A percentile compares a stretch with the other conserved stretches of the same genome.
Conservation (phyloP, 1,140 invertebrate species). For the Epicauta chinensis region DNA sequence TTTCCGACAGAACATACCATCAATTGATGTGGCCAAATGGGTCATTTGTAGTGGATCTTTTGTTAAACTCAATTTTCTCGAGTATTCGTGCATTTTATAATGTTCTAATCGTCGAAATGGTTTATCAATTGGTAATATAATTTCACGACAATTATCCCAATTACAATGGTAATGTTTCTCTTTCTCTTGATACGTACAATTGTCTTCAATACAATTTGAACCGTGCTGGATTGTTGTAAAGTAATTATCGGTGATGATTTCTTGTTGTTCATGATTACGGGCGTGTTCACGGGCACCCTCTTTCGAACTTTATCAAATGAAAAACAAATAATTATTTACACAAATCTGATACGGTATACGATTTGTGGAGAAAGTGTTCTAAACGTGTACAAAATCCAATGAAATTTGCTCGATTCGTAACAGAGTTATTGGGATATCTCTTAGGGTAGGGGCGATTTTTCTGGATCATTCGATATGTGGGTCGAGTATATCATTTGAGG, state of each 20-base stretch:
- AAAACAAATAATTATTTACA: background rate
- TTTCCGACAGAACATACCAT: slow-evolving; percentile 85
- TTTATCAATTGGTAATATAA: slow-evolving; percentile 75
- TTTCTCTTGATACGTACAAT: slow-evolving; percentile 69
- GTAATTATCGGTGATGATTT: slow-evolving; percentile 74
- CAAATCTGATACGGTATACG: background rate
- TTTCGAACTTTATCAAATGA: slow-evolving; percentile 51
- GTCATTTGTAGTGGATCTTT: slow-evolving; percentile 53
- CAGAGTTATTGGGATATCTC: too few species aligned
- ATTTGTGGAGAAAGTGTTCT: background rate
- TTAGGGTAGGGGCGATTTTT: too few species aligned
- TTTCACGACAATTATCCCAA: slow-evolving; percentile 80
- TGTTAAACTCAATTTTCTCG: slow-evolving; percentile 49
- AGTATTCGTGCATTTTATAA: slow-evolving; percentile 76
- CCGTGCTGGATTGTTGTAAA: slow-evolving; percentile 60
- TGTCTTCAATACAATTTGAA: slow-evolving; percentile 51
- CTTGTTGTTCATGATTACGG: slow-evolving; percentile 79
- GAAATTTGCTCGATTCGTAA: too few species aligned
- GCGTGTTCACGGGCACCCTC: slow-evolving; percentile 79
- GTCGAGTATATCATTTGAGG: too few species aligned
- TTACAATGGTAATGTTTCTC: slow-evolving; percentile 85
- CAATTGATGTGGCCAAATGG: slow-evolving; percentile 66
- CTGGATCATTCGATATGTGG: too few species aligned
- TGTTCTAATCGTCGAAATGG: slow-evolving; percentile 83
- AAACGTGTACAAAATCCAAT: too few species aligned